Evolutionary conservation across 2,888 invertebrate species (phyloP).

Genomic region (Cerceris rybyensis): DNA sequence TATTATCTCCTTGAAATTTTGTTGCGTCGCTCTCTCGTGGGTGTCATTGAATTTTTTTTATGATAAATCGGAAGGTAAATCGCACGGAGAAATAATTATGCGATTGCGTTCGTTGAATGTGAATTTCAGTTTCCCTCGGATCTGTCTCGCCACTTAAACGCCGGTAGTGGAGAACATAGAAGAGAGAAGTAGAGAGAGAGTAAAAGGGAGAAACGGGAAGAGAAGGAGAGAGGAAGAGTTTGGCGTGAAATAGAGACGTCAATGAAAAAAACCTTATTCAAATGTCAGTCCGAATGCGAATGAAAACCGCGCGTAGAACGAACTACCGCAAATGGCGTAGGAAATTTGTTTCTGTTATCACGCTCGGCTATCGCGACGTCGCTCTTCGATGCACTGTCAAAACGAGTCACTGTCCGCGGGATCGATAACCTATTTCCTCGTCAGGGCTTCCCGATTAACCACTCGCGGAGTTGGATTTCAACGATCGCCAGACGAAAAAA

Average conservation of each 20-base stretch:
- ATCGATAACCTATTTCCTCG: constrained; percentile 80
- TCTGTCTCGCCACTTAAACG: neutral
- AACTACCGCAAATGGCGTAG: constrained; percentile 69
- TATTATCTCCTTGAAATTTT: constrained; percentile 13
- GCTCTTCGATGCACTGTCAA: constrained; percentile 67
- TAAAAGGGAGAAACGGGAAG: neutral
- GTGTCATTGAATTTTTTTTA: neutral
- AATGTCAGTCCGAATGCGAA: constrained; percentile 55
- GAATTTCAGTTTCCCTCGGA: neutral
- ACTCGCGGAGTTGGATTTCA: constrained; percentile 50
- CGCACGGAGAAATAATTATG: neutral
- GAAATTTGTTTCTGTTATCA: constrained; percentile 77
- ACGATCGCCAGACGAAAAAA: constrained; percentile 38
- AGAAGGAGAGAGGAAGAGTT: neutral
- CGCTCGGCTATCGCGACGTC: constrained; percentile 71
- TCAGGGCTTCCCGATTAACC: constrained; percentile 74
- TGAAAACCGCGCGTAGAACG: constrained; percentile 62
- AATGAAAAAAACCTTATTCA: constrained; percentile 48
- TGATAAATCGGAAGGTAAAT: neutral
- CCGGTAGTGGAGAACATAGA: neutral
- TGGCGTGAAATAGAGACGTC: neutral
- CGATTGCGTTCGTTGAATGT: neutral
- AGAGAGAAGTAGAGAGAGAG: neutral
- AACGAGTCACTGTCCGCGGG: constrained; percentile 72
- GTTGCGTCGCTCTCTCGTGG: neutral